Evolutionary conservation across 2,797 vertebrate species (phyloP).

Genomic region (Synaphobranchus kaupii): DNA sequence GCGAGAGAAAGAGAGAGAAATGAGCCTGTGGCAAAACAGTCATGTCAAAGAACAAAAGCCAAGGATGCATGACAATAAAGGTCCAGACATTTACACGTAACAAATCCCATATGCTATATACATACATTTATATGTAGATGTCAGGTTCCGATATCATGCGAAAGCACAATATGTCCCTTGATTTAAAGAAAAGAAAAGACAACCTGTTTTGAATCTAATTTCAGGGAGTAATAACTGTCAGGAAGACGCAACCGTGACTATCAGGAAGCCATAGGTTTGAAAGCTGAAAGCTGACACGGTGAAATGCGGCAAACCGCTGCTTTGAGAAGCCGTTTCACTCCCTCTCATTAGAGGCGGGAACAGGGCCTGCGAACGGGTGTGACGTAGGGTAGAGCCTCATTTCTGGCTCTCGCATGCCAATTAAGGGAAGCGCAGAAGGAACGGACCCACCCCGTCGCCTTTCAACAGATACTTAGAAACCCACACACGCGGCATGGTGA

Average conservation of each 20-base stretch:
- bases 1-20: background rate
- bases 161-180: background rate
- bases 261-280: background rate
- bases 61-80: too few species aligned
- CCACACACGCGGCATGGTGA: background rate
- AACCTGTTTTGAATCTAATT: too few species aligned
- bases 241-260: background rate
- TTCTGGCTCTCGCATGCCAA: conserved; percentile 21
- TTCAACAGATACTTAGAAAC: conserved; percentile 34
- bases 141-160: too few species aligned
- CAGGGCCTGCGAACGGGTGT: conserved; percentile 24
- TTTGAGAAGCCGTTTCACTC: background rate
- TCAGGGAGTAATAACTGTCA: too few species aligned
- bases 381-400: background rate
- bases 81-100: too few species aligned
- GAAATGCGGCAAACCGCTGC: background rate
- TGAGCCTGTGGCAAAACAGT: background rate
- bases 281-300: background rate
- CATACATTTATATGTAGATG: too few species aligned
- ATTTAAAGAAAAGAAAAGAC: background rate
- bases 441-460: background rate
- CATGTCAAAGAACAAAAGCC: background rate
- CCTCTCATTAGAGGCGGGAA: conserved; percentile 5
- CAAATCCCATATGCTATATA: too few species aligned
- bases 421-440: background rate